These are phyloP conservation scores for Drosophila paramelanica DNA, from an alignment of 2,888 invertebrate genomes.

Conservation along the genomic window DNA sequence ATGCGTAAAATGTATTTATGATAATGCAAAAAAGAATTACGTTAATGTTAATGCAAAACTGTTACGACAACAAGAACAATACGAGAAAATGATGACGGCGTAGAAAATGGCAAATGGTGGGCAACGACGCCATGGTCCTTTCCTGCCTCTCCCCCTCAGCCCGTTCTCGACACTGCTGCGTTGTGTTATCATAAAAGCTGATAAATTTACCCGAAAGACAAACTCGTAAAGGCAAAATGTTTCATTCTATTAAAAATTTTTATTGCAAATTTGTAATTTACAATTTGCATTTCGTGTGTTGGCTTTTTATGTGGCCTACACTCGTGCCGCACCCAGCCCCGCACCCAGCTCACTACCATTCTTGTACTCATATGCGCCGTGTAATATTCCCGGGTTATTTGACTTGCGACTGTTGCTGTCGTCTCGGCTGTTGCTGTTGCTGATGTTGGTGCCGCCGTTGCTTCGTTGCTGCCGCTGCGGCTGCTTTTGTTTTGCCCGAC, in stretches of 20 bases:
- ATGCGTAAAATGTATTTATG: conserved; percentile 83
- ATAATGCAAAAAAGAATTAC: conserved; percentile 82
- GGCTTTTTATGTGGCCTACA: conserved; percentile 62
- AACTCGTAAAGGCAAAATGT: conserved; percentile 82
- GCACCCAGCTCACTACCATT: conserved; percentile 3
- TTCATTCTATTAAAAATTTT: conserved; percentile 84
- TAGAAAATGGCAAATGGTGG: conserved; percentile 52
- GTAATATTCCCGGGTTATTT: conserved; percentile 48
- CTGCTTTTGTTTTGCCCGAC: conserved; percentile 61
- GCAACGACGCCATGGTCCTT: conserved; percentile 6
- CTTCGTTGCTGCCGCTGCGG: conserved; percentile 18
- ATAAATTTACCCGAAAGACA: conserved; percentile 76
- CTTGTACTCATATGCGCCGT: conserved; percentile 34
- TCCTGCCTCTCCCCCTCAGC: not conserved
- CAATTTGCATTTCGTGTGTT: conserved; percentile 83
- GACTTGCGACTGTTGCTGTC: conserved; percentile 71
- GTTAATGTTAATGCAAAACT: conserved; percentile 82
- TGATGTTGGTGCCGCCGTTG: conserved; percentile 8
- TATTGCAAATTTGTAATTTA: conserved; percentile 84
- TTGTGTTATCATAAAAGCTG: conserved; percentile 77
- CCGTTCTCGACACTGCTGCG: not conserved
- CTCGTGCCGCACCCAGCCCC: conserved; percentile 3
- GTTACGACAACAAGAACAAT: conserved; percentile 79
- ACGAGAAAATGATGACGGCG: conserved; percentile 74
- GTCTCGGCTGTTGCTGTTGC: not conserved